A percentile compares a stretch with the other conserved stretches of the same genome.
These are phyloP conservation scores for Campopleginae sp. DNA, from an alignment of 2,888 invertebrate genomes.

Conservation along the genomic window DNA sequence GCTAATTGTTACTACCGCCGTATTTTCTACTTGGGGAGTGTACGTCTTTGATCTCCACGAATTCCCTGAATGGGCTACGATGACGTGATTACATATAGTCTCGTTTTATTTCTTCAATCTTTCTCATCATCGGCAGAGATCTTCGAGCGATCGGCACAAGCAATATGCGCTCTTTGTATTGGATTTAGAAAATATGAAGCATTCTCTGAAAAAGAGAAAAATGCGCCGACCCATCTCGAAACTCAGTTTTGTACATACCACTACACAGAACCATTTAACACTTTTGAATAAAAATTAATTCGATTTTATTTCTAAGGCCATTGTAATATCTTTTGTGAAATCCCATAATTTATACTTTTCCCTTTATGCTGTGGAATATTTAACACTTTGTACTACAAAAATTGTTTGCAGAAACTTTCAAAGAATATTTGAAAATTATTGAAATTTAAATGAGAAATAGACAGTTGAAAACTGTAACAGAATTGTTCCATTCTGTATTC, in stretches of 20 bases:
- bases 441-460: too few relatives aligned
- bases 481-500: too few relatives aligned
- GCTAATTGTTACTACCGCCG: slow-evolving; percentile 88
- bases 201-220: background rate
- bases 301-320: background rate
- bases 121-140: slow-evolving; percentile 3
- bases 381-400: too few relatives aligned
- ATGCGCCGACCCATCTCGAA: slow-evolving; percentile 11
- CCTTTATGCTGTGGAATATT: too few relatives aligned
- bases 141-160: slow-evolving; percentile 3
- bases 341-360: too few relatives aligned
- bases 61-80: slow-evolving; percentile 88
- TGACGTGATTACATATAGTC: slow-evolving; percentile 6
- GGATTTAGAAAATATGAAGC: background rate
- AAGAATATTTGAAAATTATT: too few relatives aligned
- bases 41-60: slow-evolving; percentile 88
- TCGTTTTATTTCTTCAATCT: background rate
- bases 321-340: background rate
- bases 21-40: slow-evolving; percentile 91
- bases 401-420: too few relatives aligned
- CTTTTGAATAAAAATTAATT: slow-evolving; percentile 53
- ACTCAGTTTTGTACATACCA: slow-evolving; percentile 61
- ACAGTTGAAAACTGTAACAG: too few relatives aligned
- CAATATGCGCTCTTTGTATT: background rate
- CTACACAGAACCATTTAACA: slow-evolving; percentile 20